Conservation (phyloP, 2,797 vertebrate genomes). For the Coreius guichenoti region DNA sequence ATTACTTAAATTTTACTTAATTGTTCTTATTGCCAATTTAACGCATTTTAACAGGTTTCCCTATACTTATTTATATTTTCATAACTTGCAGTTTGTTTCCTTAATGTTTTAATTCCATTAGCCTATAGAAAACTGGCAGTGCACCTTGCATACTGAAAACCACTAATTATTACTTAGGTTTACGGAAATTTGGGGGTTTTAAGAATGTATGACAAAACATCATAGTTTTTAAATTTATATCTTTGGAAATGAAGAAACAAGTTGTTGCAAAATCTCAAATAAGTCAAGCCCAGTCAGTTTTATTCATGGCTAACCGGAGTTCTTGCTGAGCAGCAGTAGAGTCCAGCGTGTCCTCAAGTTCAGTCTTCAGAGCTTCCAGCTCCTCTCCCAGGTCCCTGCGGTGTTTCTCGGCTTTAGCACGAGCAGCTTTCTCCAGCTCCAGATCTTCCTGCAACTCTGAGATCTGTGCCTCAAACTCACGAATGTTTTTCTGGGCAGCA, state of each 20-base stretch:
- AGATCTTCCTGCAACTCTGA: slow-evolving; percentile 94
- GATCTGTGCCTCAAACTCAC: slow-evolving; percentile 93
- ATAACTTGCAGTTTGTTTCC: too few species aligned
- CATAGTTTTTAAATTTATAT: background rate
- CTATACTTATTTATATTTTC: too few species aligned
- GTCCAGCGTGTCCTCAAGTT: slow-evolving; percentile 94
- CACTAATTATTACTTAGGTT: too few species aligned
- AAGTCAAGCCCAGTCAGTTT: background rate
- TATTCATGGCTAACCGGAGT: slow-evolving; percentile 76
- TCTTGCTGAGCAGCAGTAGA: slow-evolving; percentile 95
- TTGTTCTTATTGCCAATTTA: too few species aligned
- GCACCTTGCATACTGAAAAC: too few species aligned
- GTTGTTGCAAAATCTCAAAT: background rate
- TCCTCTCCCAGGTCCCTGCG: slow-evolving; percentile 94
- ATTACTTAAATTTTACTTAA: too few species aligned
- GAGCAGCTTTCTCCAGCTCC: slow-evolving; percentile 87
- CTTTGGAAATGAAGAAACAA: background rate
- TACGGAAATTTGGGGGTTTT: too few species aligned
- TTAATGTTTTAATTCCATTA: too few species aligned
- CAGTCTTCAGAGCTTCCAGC: slow-evolving; percentile 94
- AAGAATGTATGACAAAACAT: too few species aligned
- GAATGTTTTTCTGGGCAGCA: slow-evolving; percentile 89
- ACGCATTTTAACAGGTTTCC: too few species aligned
- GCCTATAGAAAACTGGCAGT: too few species aligned
- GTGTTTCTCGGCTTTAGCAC: slow-evolving; percentile 91